Conservation (phyloP, 2,113 vertebrate genomes). For the Lethenteron reissneri region DNA sequence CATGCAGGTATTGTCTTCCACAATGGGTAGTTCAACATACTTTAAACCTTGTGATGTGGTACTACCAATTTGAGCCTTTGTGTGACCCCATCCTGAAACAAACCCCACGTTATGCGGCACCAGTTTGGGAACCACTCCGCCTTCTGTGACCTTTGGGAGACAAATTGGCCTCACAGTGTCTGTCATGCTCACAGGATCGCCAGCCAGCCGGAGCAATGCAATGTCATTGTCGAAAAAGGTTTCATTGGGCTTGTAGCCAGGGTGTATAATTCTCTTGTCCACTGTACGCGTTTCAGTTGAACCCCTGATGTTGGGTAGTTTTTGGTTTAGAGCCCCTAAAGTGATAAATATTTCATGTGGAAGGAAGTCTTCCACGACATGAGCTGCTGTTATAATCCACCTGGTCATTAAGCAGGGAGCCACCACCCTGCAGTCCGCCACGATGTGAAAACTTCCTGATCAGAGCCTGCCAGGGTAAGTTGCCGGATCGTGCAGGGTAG, state of each 20-base stretch:
- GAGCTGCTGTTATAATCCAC: conserved; percentile 76
- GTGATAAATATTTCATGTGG: too few relatives aligned
- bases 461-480: conserved; percentile 81
- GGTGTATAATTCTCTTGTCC: conserved; percentile 47
- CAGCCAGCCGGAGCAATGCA: conserved; percentile 48
- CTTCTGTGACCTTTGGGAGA: conserved; percentile 18
- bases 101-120: too few relatives aligned
- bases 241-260: conserved; percentile 53
- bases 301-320: too few relatives aligned
- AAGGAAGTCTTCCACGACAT: conserved; percentile 27
- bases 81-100: too few relatives aligned
- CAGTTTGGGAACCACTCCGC: too few relatives aligned
- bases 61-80: too few relatives aligned
- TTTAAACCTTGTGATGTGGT: too few relatives aligned
- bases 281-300: conserved; percentile 28
- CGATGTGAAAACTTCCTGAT: conserved; percentile 18
- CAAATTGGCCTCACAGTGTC: conserved; percentile 42
- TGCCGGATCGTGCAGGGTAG: conserved; percentile 34
- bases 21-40: too few relatives aligned
- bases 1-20: too few relatives aligned
- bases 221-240: conserved; percentile 60
- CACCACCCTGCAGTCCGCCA: conserved; percentile 71
- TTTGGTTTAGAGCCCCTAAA: too few relatives aligned
- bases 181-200: conserved; percentile 28
- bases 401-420: conserved; percentile 52